Base-by-base conservation (phyloP, 2,888 invertebrate species). In the Ariolimax columbianus region DNA sequence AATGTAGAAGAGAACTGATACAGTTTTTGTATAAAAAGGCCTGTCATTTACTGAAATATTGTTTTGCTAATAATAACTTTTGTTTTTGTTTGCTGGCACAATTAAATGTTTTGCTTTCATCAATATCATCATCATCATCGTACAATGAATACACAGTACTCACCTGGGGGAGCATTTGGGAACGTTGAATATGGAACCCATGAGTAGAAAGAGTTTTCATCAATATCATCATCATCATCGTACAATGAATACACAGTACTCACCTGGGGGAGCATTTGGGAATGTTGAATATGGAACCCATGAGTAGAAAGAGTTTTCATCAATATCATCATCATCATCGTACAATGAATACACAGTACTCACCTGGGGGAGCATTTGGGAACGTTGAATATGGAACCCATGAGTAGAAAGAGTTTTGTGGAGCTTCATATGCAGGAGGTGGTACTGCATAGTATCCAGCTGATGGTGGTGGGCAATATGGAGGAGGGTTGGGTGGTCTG, bases 391-490 rank as follows among this genome's bases (percentile, higher is more conserved):
- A 92, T 11, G 94, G 94, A n/a, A 94, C 92, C 91, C 93, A 94
- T 55, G 90, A 90, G 86, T 93, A 94, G 83, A 90, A 87, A 0
- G 91, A 91, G 55, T 90, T 92, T 68, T 91, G 89, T 26, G 93
- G 93, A 1, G 93, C 92, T 66, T 96, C 96, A 90, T 96, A 95
- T 83, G 96, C 96, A 0, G 97, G 97, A 78, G 98, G 98, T 90
- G 97, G 96, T 97, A 98, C 98, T 88, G 98, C 98, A 92, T 98
- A 98, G 94, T 97, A 97, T 33, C 97, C 97, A 88, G 96, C 96
- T 43, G 97, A 96, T 30, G 97, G 96, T 0, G 97, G 96, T 47
- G 97, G 96, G 94, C 98, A 98, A 0, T 98, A 97, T 87, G 98
- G 98, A 87, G 98, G 98, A 51, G 97, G 97, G 14, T 96, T 95